Percentiles rank a stretch among this genome's conserved stretches.
These are phyloP conservation scores for Netelia fuscicornis DNA, from an alignment of 2,888 invertebrate species.

Conservation along the genomic window DNA sequence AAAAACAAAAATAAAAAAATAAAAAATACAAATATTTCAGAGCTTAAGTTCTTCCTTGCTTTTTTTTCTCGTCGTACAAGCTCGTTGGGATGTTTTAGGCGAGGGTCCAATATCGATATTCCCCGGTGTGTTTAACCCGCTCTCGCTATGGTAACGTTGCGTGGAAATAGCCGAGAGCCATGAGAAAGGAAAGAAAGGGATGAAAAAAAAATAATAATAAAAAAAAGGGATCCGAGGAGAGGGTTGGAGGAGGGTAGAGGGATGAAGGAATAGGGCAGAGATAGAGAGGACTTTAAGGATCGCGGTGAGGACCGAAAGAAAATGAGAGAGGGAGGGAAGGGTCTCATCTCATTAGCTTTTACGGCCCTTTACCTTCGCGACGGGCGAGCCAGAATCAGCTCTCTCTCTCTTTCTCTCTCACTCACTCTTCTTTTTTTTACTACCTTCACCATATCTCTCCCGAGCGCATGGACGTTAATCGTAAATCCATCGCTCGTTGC, in stretches of 20 bases:
- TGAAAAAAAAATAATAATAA: not conserved
- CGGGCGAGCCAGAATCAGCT: conserved; percentile 49
- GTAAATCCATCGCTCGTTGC: conserved; percentile 69
- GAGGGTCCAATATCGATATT: conserved; percentile 52
- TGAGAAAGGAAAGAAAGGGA: conserved; percentile 15
- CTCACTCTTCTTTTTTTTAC: conserved; percentile 55
- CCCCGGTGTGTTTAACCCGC: conserved; percentile 38
- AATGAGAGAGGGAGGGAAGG: conserved; percentile 16
- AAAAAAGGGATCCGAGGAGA: not conserved
- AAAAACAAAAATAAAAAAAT: too few species aligned
- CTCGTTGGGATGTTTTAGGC: conserved; percentile 49
- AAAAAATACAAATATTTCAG: not conserved
- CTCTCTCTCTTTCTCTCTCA: conserved; percentile 15
- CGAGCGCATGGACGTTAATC: conserved; percentile 65
- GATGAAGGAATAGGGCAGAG: not conserved
- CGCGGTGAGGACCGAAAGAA: conserved; percentile 8
- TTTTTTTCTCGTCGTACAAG: not conserved
- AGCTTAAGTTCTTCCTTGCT: not conserved
- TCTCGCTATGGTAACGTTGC: not conserved
- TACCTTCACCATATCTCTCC: conserved; percentile 57
- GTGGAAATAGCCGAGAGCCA: not conserved
- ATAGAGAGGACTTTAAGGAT: not conserved
- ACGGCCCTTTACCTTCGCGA: conserved; percentile 69
- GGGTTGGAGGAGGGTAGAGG: conserved; percentile 3
- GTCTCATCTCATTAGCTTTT: conserved; percentile 73